These are phyloP conservation scores for Eupithecia pulchellata DNA, from an alignment of 2,888 invertebrate genomes.

Conservation along the genomic window DNA sequence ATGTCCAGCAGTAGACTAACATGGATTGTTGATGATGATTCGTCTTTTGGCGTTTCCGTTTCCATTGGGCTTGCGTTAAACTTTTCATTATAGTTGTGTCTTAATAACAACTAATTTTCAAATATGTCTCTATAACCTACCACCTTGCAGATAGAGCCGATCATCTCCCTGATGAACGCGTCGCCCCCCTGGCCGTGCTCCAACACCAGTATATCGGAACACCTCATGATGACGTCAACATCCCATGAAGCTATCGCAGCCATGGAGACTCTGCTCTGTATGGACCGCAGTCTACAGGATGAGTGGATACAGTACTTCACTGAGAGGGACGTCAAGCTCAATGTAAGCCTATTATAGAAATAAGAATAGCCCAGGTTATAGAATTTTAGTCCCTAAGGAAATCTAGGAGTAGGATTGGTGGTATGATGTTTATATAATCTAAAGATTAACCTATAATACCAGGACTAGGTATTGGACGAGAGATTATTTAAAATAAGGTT, in stretches of 20 bases:
- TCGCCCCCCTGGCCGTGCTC: conserved; percentile 83
- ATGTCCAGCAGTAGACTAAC: no score
- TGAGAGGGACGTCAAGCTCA: conserved; percentile 52
- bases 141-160: conserved; percentile 64
- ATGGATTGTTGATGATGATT: no score
- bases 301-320: conserved; percentile 76
- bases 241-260: conserved; percentile 68
- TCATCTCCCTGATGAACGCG: conserved; percentile 71
- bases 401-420: no score
- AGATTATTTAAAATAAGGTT: no score
- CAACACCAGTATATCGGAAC: conserved; percentile 63
- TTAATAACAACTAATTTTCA: no score
- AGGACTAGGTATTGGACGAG: no score
- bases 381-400: no score
- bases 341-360: conserved; percentile 56
- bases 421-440: no score
- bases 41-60: neutral
- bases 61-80: neutral
- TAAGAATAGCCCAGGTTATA: neutral
- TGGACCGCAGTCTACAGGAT: conserved; percentile 63
- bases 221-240: conserved; percentile 59
- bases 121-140: neutral
- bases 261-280: conserved; percentile 78
- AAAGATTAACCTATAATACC: no score
- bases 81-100: neutral